Evolutionary conservation across 2,113 vertebrate genomes (phyloP).

Genomic region (Seriola rivoliana): DNA sequence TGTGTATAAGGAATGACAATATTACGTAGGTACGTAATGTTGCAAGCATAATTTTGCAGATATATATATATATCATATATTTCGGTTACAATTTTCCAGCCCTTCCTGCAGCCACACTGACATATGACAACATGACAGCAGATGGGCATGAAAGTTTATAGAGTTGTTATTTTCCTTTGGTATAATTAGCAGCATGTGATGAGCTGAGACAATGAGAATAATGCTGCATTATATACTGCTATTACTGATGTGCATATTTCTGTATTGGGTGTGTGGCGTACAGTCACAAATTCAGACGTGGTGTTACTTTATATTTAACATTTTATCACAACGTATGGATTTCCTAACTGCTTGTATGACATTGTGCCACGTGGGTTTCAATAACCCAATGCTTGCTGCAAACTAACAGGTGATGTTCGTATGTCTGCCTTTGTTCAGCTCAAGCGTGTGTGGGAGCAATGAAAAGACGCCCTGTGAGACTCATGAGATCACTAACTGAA

Average conservation of each 20-base stretch:
- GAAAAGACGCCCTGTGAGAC: conserved; percentile 24
- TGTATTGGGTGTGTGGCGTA: neutral
- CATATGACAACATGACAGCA: no score
- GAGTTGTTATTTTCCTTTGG: neutral
- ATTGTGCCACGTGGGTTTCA: neutral
- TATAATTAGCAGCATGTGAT: neutral
- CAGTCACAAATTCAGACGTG: neutral
- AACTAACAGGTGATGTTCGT: neutral
- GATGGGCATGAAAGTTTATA: no score
- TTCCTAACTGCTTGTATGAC: neutral
- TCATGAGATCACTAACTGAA: conserved; percentile 42
- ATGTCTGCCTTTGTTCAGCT: neutral
- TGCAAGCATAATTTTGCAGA: no score
- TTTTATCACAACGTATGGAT: neutral
- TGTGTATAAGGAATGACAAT: no score
- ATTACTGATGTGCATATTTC: neutral
- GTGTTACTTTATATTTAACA: neutral
- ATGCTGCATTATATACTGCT: neutral
- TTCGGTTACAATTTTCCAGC: no score
- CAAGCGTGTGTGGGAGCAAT: conserved; percentile 4
- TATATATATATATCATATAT: no score
- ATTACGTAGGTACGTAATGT: no score
- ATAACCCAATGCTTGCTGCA: neutral
- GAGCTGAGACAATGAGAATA: neutral
- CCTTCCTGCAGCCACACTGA: no score